phyloP scores from a whole-genome alignment of 2,888 invertebrate genomes.

The Hemithea aestivaria region DNA sequence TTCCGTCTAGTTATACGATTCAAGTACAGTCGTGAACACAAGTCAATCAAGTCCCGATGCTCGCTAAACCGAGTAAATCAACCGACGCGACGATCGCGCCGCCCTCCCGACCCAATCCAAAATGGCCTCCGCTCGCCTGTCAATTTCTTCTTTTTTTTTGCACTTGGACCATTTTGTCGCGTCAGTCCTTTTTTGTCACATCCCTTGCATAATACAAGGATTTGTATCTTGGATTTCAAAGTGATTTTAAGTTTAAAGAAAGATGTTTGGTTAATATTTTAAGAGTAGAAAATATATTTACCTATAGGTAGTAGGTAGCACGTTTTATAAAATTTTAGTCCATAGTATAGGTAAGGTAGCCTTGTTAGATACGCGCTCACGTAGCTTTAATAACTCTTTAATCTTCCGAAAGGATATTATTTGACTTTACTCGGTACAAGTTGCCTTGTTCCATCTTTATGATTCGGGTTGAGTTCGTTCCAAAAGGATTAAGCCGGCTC shows the following conservation, averaged over 20 bases:
- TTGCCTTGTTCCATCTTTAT: slow-evolving; percentile 74
- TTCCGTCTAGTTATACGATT: slow-evolving; percentile 17
- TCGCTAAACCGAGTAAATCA: slow-evolving; percentile 59
- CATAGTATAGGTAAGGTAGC: slow-evolving; percentile 21
- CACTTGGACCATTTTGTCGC: slow-evolving; percentile 53
- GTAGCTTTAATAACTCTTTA: slow-evolving; percentile 69
- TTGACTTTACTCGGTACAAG: slow-evolving; percentile 73
- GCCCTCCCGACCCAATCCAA: slow-evolving; percentile 58
- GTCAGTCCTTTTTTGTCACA: slow-evolving; percentile 33
- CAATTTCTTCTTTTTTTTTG: slow-evolving; percentile 41
- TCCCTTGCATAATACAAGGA: slow-evolving; percentile 23
- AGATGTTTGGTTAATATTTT: too few species aligned
- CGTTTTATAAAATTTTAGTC: too few species aligned
- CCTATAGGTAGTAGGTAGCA: too few species aligned
- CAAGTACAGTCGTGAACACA: slow-evolving; percentile 48
- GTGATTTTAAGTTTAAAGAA: too few species aligned
- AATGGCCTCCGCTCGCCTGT: slow-evolving; percentile 58
- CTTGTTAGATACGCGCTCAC: slow-evolving; percentile 33
- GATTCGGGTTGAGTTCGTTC: slow-evolving; percentile 74
- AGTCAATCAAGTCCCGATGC: slow-evolving; percentile 40
- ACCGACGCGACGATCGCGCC: slow-evolving; percentile 39
- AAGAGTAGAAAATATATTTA: too few species aligned
- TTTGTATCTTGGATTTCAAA: slow-evolving; percentile 27
- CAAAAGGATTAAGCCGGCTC: slow-evolving; percentile 74
- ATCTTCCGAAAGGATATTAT: slow-evolving; percentile 72